These are phyloP conservation scores for Drosophila mettleri DNA, from an alignment of 2,888 invertebrate genomes.

Conservation along the genomic window DNA sequence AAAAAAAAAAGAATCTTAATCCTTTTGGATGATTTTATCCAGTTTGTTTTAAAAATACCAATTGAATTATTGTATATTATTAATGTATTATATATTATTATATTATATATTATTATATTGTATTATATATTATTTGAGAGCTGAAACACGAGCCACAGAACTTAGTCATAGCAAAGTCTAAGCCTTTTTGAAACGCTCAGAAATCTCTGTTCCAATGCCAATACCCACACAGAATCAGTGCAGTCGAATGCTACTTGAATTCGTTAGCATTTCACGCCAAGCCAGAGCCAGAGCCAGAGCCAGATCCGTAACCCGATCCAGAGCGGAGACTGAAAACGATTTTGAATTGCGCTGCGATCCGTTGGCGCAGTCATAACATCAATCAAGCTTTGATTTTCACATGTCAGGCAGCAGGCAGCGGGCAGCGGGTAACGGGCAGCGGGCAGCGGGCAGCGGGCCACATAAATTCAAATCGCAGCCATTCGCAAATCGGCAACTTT, in stretches of 20 bases:
- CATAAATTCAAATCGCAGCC: conserved; percentile 75
- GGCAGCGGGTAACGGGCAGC: no score
- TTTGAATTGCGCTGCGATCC: conserved; percentile 20
- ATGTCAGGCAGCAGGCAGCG: conserved; percentile 76
- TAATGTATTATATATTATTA: no score
- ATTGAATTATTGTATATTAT: no score
- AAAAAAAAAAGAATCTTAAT: no score
- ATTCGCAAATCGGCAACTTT: conserved; percentile 54
- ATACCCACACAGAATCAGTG: conserved; percentile 7
- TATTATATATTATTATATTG: no score
- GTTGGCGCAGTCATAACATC: conserved; percentile 72
- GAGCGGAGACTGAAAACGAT: background rate
- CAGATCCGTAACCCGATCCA: background rate
- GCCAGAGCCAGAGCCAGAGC: background rate
- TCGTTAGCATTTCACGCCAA: conserved; percentile 18
- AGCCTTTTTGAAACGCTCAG: background rate
- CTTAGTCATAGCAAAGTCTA: background rate
- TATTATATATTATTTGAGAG: no score
- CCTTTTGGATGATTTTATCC: no score
- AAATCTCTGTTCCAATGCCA: background rate
- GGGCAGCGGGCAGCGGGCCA: conserved; percentile 29
- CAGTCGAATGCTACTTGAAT: conserved; percentile 22
- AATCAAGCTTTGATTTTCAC: conserved; percentile 80
- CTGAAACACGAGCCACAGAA: no score
- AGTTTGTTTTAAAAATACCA: no score